Conservation (phyloP, 2,797 vertebrate species). For the Phoebastria nigripes region DNA sequence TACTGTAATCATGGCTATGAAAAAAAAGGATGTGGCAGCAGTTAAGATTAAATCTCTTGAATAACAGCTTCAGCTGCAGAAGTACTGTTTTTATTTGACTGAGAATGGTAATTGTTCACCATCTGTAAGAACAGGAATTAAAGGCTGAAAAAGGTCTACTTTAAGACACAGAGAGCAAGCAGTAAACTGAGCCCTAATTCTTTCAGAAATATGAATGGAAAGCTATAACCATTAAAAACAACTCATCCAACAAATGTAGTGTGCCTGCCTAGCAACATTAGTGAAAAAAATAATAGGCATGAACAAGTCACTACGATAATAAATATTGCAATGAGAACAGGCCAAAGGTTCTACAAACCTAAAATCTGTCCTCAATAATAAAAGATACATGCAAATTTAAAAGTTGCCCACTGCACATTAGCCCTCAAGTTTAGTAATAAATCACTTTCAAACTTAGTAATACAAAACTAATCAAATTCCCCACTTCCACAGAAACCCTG, state of each 20-base stretch:
- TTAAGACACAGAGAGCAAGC: not conserved
- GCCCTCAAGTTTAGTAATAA: not conserved
- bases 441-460: not conserved
- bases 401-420: not conserved
- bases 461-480: not conserved
- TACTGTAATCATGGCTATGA: not conserved
- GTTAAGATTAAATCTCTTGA: not conserved
- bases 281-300: not conserved
- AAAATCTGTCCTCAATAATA: not conserved
- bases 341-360: not conserved
- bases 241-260: not conserved
- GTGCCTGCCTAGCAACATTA: not conserved
- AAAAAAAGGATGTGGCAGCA: not conserved
- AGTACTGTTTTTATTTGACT: not conserved
- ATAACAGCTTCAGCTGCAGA: not conserved
- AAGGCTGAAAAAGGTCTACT: not conserved
- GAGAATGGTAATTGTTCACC: not conserved
- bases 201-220: not conserved
- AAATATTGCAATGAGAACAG: not conserved
- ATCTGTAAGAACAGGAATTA: not conserved
- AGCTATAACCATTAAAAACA: not conserved
- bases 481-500: not conserved
- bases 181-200: not conserved
- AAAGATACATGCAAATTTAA: not conserved
- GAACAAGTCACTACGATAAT: not conserved